phyloP scores from a whole-genome alignment of 2,888 invertebrate genomes.

The Apamea anceps region DNA sequence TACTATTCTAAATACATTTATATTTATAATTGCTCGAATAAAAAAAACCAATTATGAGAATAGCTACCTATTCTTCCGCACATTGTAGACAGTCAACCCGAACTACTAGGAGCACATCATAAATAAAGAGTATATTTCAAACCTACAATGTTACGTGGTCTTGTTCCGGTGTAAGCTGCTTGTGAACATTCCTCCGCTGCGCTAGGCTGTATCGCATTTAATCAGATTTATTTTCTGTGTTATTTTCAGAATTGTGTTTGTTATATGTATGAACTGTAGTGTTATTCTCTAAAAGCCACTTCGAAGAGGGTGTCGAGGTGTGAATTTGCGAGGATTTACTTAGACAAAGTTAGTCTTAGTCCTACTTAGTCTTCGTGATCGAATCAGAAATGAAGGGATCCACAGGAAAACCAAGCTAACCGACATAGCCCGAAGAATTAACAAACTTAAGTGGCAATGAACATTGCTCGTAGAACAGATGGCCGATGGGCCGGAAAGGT shows the following conservation, averaged over 20 bases:
- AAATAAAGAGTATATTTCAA: slow-evolving; percentile 23
- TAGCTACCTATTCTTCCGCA: not conserved
- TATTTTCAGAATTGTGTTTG: slow-evolving; percentile 32
- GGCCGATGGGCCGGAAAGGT: not conserved
- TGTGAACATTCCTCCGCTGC: slow-evolving; percentile 37
- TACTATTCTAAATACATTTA: not conserved
- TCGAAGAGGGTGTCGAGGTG: not conserved
- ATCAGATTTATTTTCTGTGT: slow-evolving; percentile 48
- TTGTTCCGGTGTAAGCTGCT: slow-evolving; percentile 44
- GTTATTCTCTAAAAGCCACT: not conserved
- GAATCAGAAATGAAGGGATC: not conserved
- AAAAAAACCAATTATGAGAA: not conserved
- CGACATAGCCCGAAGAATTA: not conserved
- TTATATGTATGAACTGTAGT: not conserved
- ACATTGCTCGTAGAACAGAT: not conserved
- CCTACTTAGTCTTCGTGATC: not conserved
- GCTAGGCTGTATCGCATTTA: slow-evolving; percentile 39
- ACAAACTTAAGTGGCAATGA: not conserved
- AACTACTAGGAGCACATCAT: slow-evolving; percentile 14
- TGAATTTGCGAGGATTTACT: not conserved
- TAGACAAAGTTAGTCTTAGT: not conserved
- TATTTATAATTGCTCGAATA: not conserved
- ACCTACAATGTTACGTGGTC: slow-evolving; percentile 32
- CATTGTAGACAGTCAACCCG: not conserved
- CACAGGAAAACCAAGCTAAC: not conserved